These are phyloP conservation scores for Engystomops pustulosus DNA, from an alignment of 2,113 vertebrate species.

Conservation along the genomic window DNA sequence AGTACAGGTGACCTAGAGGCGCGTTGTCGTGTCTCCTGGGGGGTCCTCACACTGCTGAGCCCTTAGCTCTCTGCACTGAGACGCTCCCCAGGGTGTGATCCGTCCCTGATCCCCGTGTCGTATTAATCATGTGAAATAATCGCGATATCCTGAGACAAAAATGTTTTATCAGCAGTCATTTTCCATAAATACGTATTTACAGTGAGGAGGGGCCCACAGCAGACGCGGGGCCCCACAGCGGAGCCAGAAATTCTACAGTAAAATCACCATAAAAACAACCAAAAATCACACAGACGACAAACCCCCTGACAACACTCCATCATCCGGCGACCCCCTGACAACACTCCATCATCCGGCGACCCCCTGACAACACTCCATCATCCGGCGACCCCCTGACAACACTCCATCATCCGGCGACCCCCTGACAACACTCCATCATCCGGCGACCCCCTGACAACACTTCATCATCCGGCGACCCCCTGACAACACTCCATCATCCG, in stretches of 20 bases:
- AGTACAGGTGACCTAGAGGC: too few relatives aligned
- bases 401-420: not conserved
- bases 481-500: not conserved
- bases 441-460: too few relatives aligned
- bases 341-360: too few relatives aligned
- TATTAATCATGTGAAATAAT: not conserved
- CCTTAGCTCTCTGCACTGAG: too few relatives aligned
- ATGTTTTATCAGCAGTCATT: not conserved
- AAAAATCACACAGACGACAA: not conserved
- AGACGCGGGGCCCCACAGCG: not conserved
- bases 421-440: not conserved
- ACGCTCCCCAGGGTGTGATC: too few relatives aligned
- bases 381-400: too few relatives aligned
- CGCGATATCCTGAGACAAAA: not conserved
- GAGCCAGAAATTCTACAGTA: constrained; percentile 17
- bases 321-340: too few relatives aligned
- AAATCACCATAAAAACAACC: constrained; percentile 20
- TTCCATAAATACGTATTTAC: constrained; percentile 55
- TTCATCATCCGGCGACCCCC: not conserved
- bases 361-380: not conserved
- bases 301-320: not conserved
- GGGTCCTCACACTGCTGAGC: too few relatives aligned
- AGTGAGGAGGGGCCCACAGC: too few relatives aligned
- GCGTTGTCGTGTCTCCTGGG: too few relatives aligned
- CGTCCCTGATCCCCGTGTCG: too few relatives aligned